Base-by-base conservation (phyloP, 2,888 invertebrate species). In the Hirtodrosophila alboralis region DNA sequence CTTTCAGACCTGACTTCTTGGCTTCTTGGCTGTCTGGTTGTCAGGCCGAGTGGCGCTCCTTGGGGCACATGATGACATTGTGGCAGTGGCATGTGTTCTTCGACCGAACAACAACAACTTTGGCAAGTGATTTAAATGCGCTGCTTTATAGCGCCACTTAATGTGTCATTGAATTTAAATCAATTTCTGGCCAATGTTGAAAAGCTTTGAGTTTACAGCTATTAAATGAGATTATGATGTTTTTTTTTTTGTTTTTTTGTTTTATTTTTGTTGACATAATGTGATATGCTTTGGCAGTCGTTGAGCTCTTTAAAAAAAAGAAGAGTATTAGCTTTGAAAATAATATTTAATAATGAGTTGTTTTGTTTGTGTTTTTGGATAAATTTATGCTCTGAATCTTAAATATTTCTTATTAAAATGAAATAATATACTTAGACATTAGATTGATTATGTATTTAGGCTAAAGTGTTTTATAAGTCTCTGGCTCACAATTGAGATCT, bases 91-190 rank as follows among this genome's bases (percentile, higher is more conserved):
- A 61, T 62, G 57, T 67, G 62, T 51, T 62, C 47, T 26, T 33
- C 26, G 38, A 13, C 28, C 27, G 21, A 26, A 13, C 38, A 30
- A 12, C 34, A 56, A 49, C 30, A 53, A 60, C 43, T 56, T 44
- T 51, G 54, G 23, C 60, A 71, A 80, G 75, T 84, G 80, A 81
- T 81, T 84, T 80, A 84, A 81, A 81, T 77, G 73, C 37, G 62
- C 62, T 34, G 70, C 70, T 71, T 68, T 66, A 58, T 67, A 81
- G 81, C 84, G 81, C 84, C 81, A 81, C 79, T 79, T 79, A 84
- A 78, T 78, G 62, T 75, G 70, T 54, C 72, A 84, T 81, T 78
- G 81, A 78, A 72, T 74, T 78, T 48, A 54, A 75, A 74, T 67
- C 65, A 74, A 65, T 69, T 73, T 54, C 30, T 13, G n/a, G 0